Evolutionary conservation across 2,888 invertebrate species (phyloP).

Genomic region (Metellina segmentata): DNA sequence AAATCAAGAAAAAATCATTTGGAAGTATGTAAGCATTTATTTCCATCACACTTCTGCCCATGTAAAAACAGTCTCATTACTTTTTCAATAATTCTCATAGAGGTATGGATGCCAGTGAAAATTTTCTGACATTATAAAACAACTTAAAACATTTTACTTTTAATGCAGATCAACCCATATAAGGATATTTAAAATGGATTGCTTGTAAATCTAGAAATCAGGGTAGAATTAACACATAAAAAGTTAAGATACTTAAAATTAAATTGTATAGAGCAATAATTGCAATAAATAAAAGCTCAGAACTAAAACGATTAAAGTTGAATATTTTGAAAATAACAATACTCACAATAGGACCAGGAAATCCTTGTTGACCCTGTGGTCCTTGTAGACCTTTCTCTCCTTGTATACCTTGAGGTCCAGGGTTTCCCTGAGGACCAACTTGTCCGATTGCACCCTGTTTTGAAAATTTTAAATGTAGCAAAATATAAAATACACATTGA

Average conservation of each 20-base stretch:
- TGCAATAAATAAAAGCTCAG: neutral
- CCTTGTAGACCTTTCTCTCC: conserved; percentile 91
- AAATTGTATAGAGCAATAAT: neutral
- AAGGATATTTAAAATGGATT: neutral
- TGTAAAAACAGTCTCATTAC: too few species aligned
- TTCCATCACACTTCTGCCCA: too few species aligned
- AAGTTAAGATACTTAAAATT: neutral
- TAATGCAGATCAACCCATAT: too few species aligned
- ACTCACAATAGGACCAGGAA: conserved; percentile 73
- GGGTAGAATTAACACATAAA: neutral
- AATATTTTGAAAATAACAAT: neutral
- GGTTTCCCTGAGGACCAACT: conserved; percentile 88
- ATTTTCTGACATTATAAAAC: too few species aligned
- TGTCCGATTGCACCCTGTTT: conserved; percentile 87
- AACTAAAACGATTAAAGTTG: neutral
- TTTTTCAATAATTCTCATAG: too few species aligned
- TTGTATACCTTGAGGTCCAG: conserved; percentile 88
- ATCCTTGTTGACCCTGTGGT: conserved; percentile 83
- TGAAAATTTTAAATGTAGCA: neutral
- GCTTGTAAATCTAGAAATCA: neutral
- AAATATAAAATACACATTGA: neutral
- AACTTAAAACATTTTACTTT: too few species aligned
- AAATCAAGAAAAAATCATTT: too few species aligned
- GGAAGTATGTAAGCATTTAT: too few species aligned
- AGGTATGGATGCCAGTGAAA: too few species aligned